Percentiles rank a stretch among this genome's conserved stretches.
These are phyloP conservation scores for Polietes domitor DNA, from an alignment of 2,888 invertebrate species.

Conservation along the genomic window DNA sequence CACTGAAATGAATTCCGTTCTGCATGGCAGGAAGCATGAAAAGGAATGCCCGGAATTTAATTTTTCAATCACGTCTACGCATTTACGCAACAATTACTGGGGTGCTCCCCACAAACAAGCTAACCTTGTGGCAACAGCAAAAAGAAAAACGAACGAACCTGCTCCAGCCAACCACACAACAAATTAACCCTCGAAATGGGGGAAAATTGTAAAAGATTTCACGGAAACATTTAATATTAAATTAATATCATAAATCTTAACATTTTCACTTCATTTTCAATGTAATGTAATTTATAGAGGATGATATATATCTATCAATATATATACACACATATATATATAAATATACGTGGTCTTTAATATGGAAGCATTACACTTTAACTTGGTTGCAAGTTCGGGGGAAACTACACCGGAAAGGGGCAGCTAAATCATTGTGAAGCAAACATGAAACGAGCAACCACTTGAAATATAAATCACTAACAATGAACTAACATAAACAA, in stretches of 20 bases:
- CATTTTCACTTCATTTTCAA: conserved; percentile 17
- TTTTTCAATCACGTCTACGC: not conserved
- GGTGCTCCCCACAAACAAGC: not conserved
- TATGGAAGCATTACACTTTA: not conserved
- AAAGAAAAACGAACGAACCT: too few species aligned
- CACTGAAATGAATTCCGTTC: not conserved
- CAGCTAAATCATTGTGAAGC: not conserved
- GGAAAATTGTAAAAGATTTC: not conserved
- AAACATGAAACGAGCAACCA: not conserved
- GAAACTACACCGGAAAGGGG: not conserved
- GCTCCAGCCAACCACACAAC: too few species aligned
- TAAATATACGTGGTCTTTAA: not conserved
- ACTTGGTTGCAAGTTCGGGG: not conserved
- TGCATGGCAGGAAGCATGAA: not conserved
- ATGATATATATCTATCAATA: too few species aligned
- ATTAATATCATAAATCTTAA: conserved; percentile 39
- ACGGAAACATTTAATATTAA: conserved; percentile 15
- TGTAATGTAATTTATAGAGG: too few species aligned
- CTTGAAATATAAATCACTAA: not conserved
- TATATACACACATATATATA: not conserved
- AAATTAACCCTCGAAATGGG: too few species aligned
- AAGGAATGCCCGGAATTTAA: not conserved
- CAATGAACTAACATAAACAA: not conserved
- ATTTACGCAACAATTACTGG: not conserved
- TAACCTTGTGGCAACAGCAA: too few species aligned